Conservation (phyloP, 2,113 vertebrate genomes). For the Laterallus jamaicensis region DNA sequence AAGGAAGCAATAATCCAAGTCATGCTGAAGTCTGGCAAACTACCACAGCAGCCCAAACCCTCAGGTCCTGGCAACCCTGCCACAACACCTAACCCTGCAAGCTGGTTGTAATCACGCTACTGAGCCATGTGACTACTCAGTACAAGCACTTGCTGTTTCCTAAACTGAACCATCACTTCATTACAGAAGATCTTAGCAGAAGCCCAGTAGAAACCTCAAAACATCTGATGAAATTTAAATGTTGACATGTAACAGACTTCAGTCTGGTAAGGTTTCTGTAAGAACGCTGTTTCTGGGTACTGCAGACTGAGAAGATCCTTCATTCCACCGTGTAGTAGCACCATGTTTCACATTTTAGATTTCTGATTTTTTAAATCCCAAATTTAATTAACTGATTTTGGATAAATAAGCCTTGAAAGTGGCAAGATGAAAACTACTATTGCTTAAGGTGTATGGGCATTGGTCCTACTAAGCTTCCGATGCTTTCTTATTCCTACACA, state of each 20-base stretch:
- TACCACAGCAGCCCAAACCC: not conserved
- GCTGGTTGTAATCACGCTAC: not conserved
- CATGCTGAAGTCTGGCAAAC: not conserved
- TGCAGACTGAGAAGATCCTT: rapidly evolving
- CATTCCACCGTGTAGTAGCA: not conserved
- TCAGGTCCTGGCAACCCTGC: not conserved
- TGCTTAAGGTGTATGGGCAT: not conserved
- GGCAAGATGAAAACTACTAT: not conserved
- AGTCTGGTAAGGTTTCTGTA: not conserved
- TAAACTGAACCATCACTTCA: not conserved
- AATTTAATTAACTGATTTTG: not conserved
- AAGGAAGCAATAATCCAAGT: not conserved
- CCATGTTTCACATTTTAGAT: not conserved
- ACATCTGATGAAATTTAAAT: not conserved
- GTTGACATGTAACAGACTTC: not conserved
- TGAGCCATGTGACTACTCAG: not conserved
- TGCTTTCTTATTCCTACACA: not conserved
- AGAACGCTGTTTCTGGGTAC: not conserved
- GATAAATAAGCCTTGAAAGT: not conserved
- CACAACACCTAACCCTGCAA: not conserved
- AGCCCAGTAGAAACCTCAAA: not conserved
- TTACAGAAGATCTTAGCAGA: not conserved
- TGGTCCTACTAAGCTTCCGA: not conserved
- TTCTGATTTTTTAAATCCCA: not conserved
- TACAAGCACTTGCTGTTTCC: not conserved